These are phyloP conservation scores for Clamator glandarius DNA, from an alignment of 2,797 vertebrate genomes.

Conservation along the genomic window DNA sequence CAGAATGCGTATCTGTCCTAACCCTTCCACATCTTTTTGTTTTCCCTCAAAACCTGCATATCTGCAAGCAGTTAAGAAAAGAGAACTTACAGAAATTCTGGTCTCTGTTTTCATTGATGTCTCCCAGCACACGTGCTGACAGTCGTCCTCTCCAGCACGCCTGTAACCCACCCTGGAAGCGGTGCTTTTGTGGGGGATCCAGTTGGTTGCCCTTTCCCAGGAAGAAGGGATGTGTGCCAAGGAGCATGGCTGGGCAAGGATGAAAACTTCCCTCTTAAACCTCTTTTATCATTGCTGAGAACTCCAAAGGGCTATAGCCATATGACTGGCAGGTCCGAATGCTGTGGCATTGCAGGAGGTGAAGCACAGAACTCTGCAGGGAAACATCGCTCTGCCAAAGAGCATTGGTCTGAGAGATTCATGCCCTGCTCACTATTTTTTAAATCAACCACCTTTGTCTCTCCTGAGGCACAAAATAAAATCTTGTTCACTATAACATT, in stretches of 20 bases:
- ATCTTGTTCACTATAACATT: not conserved
- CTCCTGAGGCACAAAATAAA: not conserved
- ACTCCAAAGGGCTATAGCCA: not conserved
- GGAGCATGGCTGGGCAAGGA: rapidly evolving
- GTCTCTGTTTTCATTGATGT: not conserved
- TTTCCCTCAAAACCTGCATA: not conserved
- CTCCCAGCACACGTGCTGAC: not conserved
- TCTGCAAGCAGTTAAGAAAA: not conserved
- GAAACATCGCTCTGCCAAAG: not conserved
- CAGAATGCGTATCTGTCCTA: not conserved
- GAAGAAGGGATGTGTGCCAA: constrained; percentile 29
- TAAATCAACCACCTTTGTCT: not conserved
- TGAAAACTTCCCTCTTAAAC: not conserved
- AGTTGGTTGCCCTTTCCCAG: constrained; percentile 16
- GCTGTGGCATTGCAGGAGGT: not conserved
- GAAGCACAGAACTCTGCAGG: not conserved
- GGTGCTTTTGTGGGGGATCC: constrained; percentile 19
- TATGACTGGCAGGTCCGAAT: not conserved
- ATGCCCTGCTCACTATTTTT: not conserved
- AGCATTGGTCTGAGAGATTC: not conserved
- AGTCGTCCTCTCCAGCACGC: not conserved
- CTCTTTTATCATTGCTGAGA: not conserved
- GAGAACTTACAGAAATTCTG: not conserved
- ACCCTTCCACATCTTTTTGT: not conserved
- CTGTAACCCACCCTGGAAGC: not conserved